Evolutionary conservation across 2,797 vertebrate genomes (phyloP), one percentile per base, ranked within the genome.

Genomic region (Rhynchotus rufescens): DNA sequence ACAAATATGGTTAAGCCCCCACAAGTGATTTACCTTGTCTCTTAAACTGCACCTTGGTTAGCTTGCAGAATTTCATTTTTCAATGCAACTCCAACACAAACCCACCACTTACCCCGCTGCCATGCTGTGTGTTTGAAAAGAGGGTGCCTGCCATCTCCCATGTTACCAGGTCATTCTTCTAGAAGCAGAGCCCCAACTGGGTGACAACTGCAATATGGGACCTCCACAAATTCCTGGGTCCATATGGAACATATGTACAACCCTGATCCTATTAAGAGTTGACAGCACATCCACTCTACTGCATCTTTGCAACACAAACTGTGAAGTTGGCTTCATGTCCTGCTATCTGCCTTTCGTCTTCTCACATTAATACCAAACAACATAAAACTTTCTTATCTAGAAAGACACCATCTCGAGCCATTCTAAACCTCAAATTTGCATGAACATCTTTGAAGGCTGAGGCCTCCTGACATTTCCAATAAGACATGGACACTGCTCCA

Each of bases 211-310:
- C 5, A 91, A n/a, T 3, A 6, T 34, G 71, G 80, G 84, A 80
- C 32, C 66, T 92, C 61, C 80, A 87, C 81, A 91, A 80, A 82
- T 90, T 94, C 79, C 92, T 72, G 89, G 77, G 54, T 80, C 73
- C 45, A 28, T 82, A 47, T 75, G 57, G 61, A 93, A 61, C 15
- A 7, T 49, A 61, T 60, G 71, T 25, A 77, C 62, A 87, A 85
- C 87, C 62, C 62, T 78, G 32, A 92, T 61, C 81, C 61, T 84
- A 86, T 71, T 90, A 79, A 78, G 45, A 56, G 86, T 60, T 84
- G 84, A 67, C 67, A 81, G 86, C 80, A 66, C 74, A 84, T 56
- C 85, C 51, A 59, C 59, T 71, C 52, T 49, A 15, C 73, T 86
- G 64, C 57, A 89, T 69, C 57, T n/a, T 85, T 19, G 32, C 23